phyloP scores from a whole-genome alignment of 1,140 invertebrate genomes.

The Ceratosolen fusciceps region DNA sequence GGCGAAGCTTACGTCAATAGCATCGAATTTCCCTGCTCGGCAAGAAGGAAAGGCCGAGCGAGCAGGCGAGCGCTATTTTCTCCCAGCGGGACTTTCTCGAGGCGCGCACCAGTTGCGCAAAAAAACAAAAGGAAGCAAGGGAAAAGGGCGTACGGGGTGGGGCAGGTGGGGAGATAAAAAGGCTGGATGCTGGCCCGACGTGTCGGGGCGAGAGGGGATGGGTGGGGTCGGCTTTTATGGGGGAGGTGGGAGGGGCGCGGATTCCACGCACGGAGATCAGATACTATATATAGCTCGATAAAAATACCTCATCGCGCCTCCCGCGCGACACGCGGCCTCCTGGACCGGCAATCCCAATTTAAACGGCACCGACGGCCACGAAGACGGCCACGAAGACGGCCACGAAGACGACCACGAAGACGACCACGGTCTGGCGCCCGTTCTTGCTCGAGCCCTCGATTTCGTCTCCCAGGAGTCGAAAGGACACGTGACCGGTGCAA shows the following conservation, averaged over 20 bases:
- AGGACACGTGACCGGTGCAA: too few relatives aligned
- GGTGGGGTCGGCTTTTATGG: neutral
- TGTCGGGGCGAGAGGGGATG: neutral
- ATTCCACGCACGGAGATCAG: conserved; percentile 63
- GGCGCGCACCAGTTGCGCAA: neutral
- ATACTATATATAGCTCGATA: conserved; percentile 70
- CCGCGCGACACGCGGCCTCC: conserved; percentile 65
- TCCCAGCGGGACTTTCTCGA: neutral
- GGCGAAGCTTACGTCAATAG: neutral
- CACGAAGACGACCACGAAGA: too few relatives aligned
- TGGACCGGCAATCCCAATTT: conserved; percentile 66
- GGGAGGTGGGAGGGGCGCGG: conserved; percentile 50
- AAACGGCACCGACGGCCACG: conserved; percentile 51
- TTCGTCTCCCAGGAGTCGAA: too few relatives aligned
- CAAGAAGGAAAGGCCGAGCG: neutral
- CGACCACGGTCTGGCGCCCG: conserved; percentile 6
- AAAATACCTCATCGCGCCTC: conserved; percentile 69
- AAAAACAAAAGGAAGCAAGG: neutral
- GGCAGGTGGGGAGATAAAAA: neutral
- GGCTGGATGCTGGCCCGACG: too few relatives aligned
- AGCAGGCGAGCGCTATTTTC: neutral
- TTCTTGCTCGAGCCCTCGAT: too few relatives aligned
- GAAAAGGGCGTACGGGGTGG: neutral
- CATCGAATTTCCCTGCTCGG: neutral
- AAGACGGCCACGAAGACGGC: too few relatives aligned